Conservation (phyloP, 2,113 vertebrate species). For the Spea bombifrons region DNA sequence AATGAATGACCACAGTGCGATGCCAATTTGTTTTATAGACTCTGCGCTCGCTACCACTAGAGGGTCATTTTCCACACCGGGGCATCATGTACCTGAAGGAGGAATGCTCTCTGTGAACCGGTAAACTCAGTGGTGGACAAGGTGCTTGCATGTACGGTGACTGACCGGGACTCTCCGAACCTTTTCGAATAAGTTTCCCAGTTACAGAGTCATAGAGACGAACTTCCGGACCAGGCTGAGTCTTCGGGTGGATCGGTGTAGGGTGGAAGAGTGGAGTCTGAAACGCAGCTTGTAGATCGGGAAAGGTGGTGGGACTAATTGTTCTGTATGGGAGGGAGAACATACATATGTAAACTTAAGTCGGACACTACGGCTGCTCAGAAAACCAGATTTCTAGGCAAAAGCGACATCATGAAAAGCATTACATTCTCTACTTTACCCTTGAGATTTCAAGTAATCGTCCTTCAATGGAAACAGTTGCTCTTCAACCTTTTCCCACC, state of each 20-base stretch:
- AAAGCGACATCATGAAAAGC: background rate
- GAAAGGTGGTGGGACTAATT: conserved; percentile 78
- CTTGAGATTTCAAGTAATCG: conserved; percentile 74
- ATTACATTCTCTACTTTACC: conserved; percentile 60
- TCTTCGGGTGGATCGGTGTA: conserved; percentile 73
- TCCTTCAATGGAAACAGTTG: conserved; percentile 88
- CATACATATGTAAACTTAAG: background rate
- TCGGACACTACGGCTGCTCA: background rate
- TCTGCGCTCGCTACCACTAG: no score
- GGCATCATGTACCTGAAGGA: conserved; percentile 79
- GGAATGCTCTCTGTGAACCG: conserved; percentile 72
- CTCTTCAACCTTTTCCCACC: conserved; percentile 95
- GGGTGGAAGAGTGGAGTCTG: conserved; percentile 76
- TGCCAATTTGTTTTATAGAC: no score
- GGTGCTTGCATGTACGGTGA: conserved; percentile 68
- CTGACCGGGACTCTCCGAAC: conserved; percentile 58
- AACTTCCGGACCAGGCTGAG: conserved; percentile 68
- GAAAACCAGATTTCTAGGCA: no score
- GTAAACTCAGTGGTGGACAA: conserved; percentile 61
- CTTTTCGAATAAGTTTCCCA: conserved; percentile 88
- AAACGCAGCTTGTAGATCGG: conserved; percentile 67
- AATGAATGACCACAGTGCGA: no score
- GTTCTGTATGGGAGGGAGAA: conserved; percentile 65
- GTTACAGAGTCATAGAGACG: conserved; percentile 88
- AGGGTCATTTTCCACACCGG: conserved; percentile 22